phyloP scores from a whole-genome alignment of 2,113 vertebrate genomes.

The Mellivora capensis region DNA sequence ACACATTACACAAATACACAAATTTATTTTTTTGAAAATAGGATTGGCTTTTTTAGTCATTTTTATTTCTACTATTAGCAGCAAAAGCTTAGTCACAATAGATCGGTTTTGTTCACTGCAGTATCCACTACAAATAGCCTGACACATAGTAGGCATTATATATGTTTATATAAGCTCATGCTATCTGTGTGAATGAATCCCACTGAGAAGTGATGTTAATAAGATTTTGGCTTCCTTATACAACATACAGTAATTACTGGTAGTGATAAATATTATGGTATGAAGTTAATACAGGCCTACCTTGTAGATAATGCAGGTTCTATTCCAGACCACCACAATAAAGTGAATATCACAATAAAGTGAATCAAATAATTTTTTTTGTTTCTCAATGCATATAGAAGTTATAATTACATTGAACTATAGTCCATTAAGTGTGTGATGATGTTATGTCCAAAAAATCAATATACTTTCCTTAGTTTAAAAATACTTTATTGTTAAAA shows the following conservation, averaged over 20 bases:
- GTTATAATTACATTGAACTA: not conserved
- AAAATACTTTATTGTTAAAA: not conserved
- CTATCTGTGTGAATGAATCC: not conserved
- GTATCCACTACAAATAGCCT: not conserved
- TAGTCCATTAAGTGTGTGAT: not conserved
- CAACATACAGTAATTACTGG: not conserved
- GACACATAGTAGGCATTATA: not conserved
- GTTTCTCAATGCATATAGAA: not conserved
- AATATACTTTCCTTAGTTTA: not conserved
- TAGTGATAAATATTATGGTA: not conserved
- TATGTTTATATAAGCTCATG: not conserved
- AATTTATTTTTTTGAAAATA: not conserved
- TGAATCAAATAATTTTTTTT: not conserved
- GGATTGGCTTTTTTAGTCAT: not conserved
- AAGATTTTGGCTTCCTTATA: not conserved
- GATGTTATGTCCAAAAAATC: not conserved
- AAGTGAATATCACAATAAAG: not conserved
- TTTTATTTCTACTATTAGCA: not conserved
- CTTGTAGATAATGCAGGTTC: not conserved
- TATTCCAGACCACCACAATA: not conserved
- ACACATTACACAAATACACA: not conserved
- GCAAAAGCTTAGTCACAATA: not conserved
- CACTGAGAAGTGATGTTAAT: not conserved
- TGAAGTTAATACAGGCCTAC: not conserved
- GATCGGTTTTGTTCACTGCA: not conserved